Evolutionary conservation across 2,888 invertebrate species (phyloP), one percentile per base, ranked within the genome.

Genomic region (Drosophila antonietae): DNA sequence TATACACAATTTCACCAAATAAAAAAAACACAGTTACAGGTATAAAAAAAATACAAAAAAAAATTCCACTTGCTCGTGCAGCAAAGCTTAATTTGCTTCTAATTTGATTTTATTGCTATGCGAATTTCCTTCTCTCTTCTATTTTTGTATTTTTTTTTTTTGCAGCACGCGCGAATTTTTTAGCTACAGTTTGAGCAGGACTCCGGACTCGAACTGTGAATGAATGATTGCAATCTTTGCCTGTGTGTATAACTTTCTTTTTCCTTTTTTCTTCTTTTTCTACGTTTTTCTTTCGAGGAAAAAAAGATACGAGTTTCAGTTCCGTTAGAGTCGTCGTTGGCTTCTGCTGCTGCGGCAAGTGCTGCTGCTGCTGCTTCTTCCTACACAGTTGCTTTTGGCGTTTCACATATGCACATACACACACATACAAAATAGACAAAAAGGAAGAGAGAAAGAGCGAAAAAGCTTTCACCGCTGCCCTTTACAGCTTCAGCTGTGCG

Each of bases 231-330:
- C 89, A 89, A 81, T 89, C 89, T 90, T 78, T 80, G 51, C 14
- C 82, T 88, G 83, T 91, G 89, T 91, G 90, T 91, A 91, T 90
- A 87, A 85, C 90, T 88, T 91, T 81, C 77, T 71, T 72, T 64
- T 51, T 62, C 18, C 20, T n/a, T 44, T 43, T 33, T 15, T 35
- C 15, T 44, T 33, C 33, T 5, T 39, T 55, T 41, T 55, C n/a
- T 41, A 28, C 39, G 35, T 55, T 55, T 28, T 55, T 55, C 37
- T 23, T 57, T 15, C 10, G 18, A 57, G 41, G 55, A 61, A 55
- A 75, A 79, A 59, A 28, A 58, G 56, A 62, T 49, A 72, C 80
- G 80, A 72, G 76, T 75, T 78, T 65, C 75, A 64, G 74, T 72
- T 65, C 67, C 65, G 72, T 68, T 83, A 55, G 68, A 75, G 68